These are phyloP conservation scores for Drosophila greeni DNA, from an alignment of 2,888 invertebrate species.

Conservation along the genomic window DNA sequence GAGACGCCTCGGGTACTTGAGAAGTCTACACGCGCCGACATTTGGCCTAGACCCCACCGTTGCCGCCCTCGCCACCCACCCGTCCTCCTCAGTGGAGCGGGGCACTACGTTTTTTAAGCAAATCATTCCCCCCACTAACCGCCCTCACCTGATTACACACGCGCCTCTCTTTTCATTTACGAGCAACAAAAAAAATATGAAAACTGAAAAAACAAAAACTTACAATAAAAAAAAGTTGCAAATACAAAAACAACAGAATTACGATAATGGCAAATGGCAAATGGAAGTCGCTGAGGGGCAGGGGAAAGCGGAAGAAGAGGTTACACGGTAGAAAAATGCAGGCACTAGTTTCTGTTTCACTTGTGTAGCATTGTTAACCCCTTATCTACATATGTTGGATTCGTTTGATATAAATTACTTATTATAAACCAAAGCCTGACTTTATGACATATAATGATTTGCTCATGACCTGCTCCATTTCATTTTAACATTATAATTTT, in stretches of 20 bases:
- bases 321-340: slow-evolving; percentile 4
- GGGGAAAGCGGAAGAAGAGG: not conserved
- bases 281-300: slow-evolving; percentile 24
- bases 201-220: slow-evolving; percentile 50
- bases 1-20: slow-evolving; percentile 64
- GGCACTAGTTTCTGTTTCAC: not conserved
- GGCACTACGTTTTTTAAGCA: slow-evolving; percentile 14
- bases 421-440: too few relatives aligned
- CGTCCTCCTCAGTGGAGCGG: not conserved
- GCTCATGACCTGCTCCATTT: not conserved
- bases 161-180: slow-evolving; percentile 53
- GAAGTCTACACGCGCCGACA: slow-evolving; percentile 62
- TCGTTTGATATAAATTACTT: not conserved
- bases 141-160: slow-evolving; percentile 45
- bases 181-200: slow-evolving; percentile 41
- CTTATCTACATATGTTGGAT: not conserved
- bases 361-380: too few relatives aligned
- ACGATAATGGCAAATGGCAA: slow-evolving; percentile 64
- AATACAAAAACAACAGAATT: slow-evolving; percentile 47
- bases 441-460: too few relatives aligned
- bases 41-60: slow-evolving; percentile 40
- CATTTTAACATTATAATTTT: not conserved
- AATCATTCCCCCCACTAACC: slow-evolving; percentile 9
- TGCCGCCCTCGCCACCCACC: not conserved
- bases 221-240: slow-evolving; percentile 40